phyloP scores from a whole-genome alignment of 2,888 invertebrate species.

The Drosophila quinaria region DNA sequence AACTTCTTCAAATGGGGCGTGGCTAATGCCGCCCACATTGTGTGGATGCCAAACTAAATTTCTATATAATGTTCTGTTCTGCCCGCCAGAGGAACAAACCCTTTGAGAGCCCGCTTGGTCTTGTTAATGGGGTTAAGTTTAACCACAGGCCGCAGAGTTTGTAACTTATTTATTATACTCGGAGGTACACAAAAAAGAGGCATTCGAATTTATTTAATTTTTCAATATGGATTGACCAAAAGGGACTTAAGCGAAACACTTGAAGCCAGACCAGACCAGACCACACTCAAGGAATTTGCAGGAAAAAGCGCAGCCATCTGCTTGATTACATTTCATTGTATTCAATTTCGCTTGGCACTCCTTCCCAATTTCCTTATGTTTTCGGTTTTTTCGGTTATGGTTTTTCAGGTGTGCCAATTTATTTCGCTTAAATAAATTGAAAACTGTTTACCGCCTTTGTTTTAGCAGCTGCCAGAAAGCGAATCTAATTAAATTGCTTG shows the following conservation, averaged over 20 bases:
- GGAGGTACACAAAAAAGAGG: conserved; percentile 7
- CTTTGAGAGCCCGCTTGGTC: conserved; percentile 37
- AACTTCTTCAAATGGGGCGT: conserved; percentile 53
- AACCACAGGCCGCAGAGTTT: conserved; percentile 57
- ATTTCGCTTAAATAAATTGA: conserved; percentile 73
- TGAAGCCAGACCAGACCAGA: conserved; percentile 2
- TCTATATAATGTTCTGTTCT: conserved; percentile 16
- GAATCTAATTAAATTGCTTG: conserved; percentile 67
- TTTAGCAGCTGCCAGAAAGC: conserved; percentile 44
- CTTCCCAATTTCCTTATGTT: conserved; percentile 4
- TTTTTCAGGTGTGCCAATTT: conserved; percentile 42
- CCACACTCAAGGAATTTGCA: conserved; percentile 10
- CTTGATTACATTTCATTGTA: conserved; percentile 69
- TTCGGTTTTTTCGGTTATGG: conserved; percentile 31
- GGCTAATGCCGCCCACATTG: conserved; percentile 38
- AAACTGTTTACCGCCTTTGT: conserved; percentile 64
- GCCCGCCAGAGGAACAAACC: conserved; percentile 4
- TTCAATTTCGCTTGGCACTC: conserved; percentile 43
- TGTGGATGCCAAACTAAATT: conserved; percentile 51
- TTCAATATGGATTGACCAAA: conserved; percentile 52
- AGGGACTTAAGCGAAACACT: conserved; percentile 29
- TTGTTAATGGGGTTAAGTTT: conserved; percentile 33
- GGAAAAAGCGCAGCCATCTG: conserved; percentile 62
- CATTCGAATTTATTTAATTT: conserved; percentile 50
- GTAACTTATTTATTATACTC: conserved; percentile 42